These are phyloP conservation scores for Oligia strigilis DNA, from an alignment of 2,888 invertebrate genomes.

Conservation along the genomic window DNA sequence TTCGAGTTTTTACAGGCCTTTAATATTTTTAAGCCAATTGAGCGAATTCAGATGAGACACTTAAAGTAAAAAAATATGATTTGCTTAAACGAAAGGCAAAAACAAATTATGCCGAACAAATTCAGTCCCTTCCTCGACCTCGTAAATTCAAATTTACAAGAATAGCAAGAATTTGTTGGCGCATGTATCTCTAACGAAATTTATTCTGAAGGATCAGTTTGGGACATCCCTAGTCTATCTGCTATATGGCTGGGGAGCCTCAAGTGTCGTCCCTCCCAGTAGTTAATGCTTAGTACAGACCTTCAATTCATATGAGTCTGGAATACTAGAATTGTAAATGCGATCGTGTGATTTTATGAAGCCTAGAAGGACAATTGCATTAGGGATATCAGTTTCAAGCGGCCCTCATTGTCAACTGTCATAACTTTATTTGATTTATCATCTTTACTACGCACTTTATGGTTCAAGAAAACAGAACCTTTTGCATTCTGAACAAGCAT, in stretches of 20 bases:
- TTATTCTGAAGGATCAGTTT: conserved; percentile 62
- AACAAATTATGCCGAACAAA: conserved; percentile 42
- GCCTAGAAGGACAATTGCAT: conserved; percentile 42
- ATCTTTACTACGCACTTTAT: conserved; percentile 17
- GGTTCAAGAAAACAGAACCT: conserved; percentile 1
- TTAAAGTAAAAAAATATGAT: conserved; percentile 6
- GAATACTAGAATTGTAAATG: conserved; percentile 59
- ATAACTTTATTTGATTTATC: conserved; percentile 35
- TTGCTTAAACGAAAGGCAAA: conserved; percentile 29
- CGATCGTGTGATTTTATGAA: conserved; percentile 49
- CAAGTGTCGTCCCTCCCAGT: conserved; percentile 45
- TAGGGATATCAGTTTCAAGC: conserved; percentile 38
- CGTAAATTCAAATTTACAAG: conserved; percentile 61
- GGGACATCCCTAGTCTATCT: conserved; percentile 63
- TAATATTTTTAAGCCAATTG: conserved; percentile 1
- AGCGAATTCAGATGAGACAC: conserved; percentile 10
- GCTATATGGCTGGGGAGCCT: conserved; percentile 48
- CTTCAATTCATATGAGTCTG: conserved; percentile 61
- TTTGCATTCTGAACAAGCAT: conserved; percentile 12
- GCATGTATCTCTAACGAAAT: conserved; percentile 56
- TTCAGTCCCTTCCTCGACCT: conserved; percentile 39
- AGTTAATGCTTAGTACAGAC: conserved; percentile 53
- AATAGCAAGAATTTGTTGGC: conserved; percentile 59
- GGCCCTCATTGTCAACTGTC: background rate
- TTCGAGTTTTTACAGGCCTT: background rate